A percentile compares a stretch with the other conserved stretches of the same genome.
Conservation (phyloP, 2,797 vertebrate genomes). For the Apogon hyalosoma region DNA sequence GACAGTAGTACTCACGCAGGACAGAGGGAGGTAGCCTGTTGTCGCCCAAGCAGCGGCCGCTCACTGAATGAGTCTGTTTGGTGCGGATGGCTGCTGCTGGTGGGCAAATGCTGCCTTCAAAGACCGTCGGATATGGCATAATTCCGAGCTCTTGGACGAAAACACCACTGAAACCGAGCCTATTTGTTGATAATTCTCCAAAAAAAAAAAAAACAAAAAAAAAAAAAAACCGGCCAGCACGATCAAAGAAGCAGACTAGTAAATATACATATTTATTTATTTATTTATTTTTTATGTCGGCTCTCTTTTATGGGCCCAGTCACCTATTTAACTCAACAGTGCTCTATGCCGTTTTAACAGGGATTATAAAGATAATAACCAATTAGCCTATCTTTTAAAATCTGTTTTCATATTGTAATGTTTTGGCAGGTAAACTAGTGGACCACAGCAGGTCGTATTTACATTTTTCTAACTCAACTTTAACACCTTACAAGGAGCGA, state of each 20-base stretch:
- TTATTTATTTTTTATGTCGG: no score
- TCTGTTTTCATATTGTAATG: background rate
- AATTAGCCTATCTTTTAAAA: rapidly evolving
- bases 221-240: no score
- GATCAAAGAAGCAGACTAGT: no score
- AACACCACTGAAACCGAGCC: rapidly evolving
- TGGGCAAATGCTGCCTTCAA: conserved; percentile 2
- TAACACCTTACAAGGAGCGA: background rate
- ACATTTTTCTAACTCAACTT: rapidly evolving
- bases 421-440: background rate
- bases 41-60: conserved; percentile 71
- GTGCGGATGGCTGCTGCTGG: conserved; percentile 55
- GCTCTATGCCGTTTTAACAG: rapidly evolving
- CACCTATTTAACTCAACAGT: no score
- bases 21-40: conserved; percentile 78
- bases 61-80: conserved; percentile 75
- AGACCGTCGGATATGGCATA: rapidly evolving
- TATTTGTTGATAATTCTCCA: rapidly evolving
- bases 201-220: no score
- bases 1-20: conserved; percentile 77
- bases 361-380: background rate
- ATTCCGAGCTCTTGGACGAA: rapidly evolving
- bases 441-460: rapidly evolving
- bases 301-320: no score
- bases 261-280: no score